These are phyloP conservation scores for Columbina picui DNA, from an alignment of 2,113 vertebrate genomes.

Conservation along the genomic window DNA sequence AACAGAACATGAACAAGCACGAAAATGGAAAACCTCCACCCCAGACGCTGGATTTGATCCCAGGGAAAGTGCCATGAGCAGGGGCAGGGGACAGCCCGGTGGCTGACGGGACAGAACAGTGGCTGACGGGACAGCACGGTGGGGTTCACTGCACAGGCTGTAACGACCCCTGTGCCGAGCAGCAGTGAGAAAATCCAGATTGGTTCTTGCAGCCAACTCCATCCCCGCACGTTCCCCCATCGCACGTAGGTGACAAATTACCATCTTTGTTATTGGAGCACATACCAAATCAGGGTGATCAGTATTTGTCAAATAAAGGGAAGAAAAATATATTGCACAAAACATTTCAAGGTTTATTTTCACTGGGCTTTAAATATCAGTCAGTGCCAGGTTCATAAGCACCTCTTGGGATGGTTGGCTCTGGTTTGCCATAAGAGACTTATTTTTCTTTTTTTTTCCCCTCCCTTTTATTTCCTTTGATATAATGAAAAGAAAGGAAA, in stretches of 20 bases:
- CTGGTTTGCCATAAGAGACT: neutral
- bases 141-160: accelerated
- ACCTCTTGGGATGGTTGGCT: neutral
- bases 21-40: neutral
- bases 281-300: neutral
- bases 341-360: constrained; percentile 18
- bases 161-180: accelerated
- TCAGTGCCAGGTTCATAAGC: neutral
- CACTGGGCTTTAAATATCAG: neutral
- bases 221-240: accelerated
- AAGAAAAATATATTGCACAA: neutral
- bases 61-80: neutral
- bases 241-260: neutral
- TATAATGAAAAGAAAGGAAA: neutral
- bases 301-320: neutral
- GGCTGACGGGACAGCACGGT: neutral
- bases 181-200: neutral
- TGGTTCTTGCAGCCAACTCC: neutral
- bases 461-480: neutral
- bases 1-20: neutral
- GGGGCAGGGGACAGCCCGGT: neutral
- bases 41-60: neutral
- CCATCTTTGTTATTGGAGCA: neutral
- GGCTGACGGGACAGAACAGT: too few relatives aligned
- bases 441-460: neutral